phyloP scores from a whole-genome alignment of 2,113 vertebrate species.

The Ochotona princeps region DNA sequence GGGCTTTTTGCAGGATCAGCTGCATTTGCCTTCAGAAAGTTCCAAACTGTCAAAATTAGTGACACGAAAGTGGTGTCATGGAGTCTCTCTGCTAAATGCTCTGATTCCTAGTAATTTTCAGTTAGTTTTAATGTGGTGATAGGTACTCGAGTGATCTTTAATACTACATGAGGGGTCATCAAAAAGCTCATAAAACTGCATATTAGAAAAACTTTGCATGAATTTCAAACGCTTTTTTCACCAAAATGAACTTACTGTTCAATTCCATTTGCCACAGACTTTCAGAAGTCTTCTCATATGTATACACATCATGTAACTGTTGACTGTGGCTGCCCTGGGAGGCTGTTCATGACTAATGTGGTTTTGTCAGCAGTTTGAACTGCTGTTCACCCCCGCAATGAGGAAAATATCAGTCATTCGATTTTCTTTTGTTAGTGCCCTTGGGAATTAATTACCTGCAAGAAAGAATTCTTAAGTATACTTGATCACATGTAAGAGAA shows the following conservation, averaged over 20 bases:
- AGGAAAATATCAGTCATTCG: slow-evolving; percentile 49
- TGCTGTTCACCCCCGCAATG: not conserved
- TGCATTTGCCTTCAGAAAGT: slow-evolving; percentile 64
- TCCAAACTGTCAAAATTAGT: slow-evolving; percentile 58
- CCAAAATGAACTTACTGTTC: too few relatives aligned
- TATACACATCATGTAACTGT: not conserved
- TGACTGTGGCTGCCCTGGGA: not conserved
- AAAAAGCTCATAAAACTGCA: too few relatives aligned
- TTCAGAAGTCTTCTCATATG: too few relatives aligned
- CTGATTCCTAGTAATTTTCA: not conserved
- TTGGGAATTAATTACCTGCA: slow-evolving; percentile 23
- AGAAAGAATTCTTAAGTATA: slow-evolving; percentile 51
- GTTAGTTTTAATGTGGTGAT: not conserved
- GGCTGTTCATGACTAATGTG: not conserved
- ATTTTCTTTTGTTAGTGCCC: slow-evolving; percentile 37
- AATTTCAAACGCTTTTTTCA: too few relatives aligned
- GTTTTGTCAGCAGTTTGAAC: slow-evolving; percentile 19
- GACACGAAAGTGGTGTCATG: slow-evolving; percentile 44
- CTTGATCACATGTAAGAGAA: slow-evolving; percentile 34
- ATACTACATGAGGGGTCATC: not conserved
- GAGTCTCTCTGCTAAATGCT: not conserved
- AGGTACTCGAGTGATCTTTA: not conserved
- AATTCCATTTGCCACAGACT: too few relatives aligned
- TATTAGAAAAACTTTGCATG: too few relatives aligned
- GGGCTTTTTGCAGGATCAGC: slow-evolving; percentile 56